Evolutionary conservation across 2,888 invertebrate genomes (phyloP), one percentile per base, ranked within the genome.

Genomic region (Rhamphomyia laevipes): DNA sequence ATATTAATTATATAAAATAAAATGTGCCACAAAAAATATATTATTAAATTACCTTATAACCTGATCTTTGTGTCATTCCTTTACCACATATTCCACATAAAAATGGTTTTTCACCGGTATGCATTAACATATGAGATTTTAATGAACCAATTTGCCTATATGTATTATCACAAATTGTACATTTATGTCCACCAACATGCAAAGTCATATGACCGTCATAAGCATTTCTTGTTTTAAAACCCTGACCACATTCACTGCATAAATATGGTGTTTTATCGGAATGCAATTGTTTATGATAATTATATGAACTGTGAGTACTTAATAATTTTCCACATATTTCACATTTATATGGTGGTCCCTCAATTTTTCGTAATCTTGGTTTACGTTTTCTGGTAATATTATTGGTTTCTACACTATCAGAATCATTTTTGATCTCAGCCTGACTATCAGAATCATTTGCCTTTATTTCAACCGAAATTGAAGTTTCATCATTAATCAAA

Each of bases 221-320:
- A 1, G 70, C 65, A 44, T 70, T 70, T 42, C 67, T 63, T 0
- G 70, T 70, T 56, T 70, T 70, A 43, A 69, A 70, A n/a, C 65
- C 61, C 17, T 64, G 63, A 0, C 65, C 67, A 49, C 70, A 70
- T 3, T 63, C 59, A 13, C 54, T 58, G 51, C 70, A 70, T 13
- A 62, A 55, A 49, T 57, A 70, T 1, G 68, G 68, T 3, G 63
- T 63, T 5, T 56, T 55, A 44, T 68, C 66, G 5, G 68, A 66
- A 54, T 70, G 70, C 37, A 70, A 52, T 51, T 67, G 68, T 65
- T 65, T 66, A 52, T 70, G 70, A 47, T 70, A 70, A 46, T 65
- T 67, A 44, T 59, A 66, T 1, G 70, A 70, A 46, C 63, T 64
- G 13, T 54, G 59, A 41, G 67, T 69, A 50, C 70, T 68, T 9